Base-by-base conservation (phyloP, 2,888 invertebrate species). In the Drosophila phalerata region DNA sequence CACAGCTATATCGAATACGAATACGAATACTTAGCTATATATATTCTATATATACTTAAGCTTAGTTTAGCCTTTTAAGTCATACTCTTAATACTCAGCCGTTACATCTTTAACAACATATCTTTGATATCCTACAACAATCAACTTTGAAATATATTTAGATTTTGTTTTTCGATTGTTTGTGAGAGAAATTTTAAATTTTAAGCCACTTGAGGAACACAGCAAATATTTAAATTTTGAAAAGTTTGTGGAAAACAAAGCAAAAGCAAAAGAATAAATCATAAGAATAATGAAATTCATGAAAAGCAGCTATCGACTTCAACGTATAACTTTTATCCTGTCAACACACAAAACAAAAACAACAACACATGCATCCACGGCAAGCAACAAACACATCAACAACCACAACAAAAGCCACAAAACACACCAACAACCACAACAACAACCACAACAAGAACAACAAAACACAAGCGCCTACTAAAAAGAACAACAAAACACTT, bases 41-140 rank as follows among this genome's bases (percentile, higher is more conserved):
- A 70, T 51, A 74, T 68, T 68, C 49, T 62, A 47, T 69, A 52
- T 74, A 37, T 58, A 70, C 61, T 66, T 84, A 87, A 84, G 79
- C 76, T 22, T 76, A 83, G 85, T 64, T 62, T 76, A 86, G 76
- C 74, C 63, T 62, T 69, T 48, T 77, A 83, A 74, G 68, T 63
- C 37, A 83, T 73, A 84, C 60, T 65, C 56, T 64, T 49, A 58
- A 48, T 66, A 71, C 58, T 70, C 68, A 58, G 61, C 73, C 48
- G 48, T 47, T 70, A 64, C 52, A 77, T 48, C 56, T 75, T 60
- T 61, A 13, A 53, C 30, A 58, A 78, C 67, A 77, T 80, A 61
- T 72, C 55, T 81, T 78, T 79, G 68, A 81, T 64, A 69, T 60
- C 43, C 64, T 64, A 69, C 66, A 65, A 77, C 47, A 48, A 65